Evolutionary conservation across 2,797 vertebrate species (phyloP).

Genomic region (Heteromormyrus szaboi): DNA sequence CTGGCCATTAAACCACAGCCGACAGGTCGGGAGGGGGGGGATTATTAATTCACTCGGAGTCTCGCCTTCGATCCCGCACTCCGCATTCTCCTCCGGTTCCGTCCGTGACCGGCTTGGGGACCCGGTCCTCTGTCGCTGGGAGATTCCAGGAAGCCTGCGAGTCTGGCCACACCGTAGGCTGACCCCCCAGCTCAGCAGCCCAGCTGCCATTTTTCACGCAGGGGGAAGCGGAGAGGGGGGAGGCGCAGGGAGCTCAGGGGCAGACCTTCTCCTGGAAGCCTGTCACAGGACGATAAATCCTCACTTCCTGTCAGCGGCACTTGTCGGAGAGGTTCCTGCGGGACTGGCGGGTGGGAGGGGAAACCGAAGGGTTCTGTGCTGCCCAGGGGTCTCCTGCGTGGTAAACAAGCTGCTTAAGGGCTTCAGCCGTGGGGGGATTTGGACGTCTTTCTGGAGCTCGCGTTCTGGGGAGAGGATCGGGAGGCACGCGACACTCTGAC

Average conservation of each 20-base stretch:
- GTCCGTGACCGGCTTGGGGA: not conserved
- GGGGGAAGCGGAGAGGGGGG: not conserved
- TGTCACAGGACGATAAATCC: conserved; percentile 20
- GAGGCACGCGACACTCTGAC: not conserved
- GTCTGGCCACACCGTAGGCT: not conserved
- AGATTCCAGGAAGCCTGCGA: conserved; percentile 17
- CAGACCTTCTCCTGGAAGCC: conserved; percentile 19
- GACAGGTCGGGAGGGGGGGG: conserved; percentile 30
- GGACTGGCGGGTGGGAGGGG: not conserved
- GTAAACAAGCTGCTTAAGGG: not conserved
- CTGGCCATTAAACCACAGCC: conserved; percentile 41
- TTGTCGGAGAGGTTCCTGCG: not conserved
- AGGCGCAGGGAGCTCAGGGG: not conserved
- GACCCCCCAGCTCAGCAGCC: not conserved
- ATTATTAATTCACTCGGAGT: conserved; percentile 70
- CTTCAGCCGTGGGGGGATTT: conserved; percentile 6
- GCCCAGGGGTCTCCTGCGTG: not conserved
- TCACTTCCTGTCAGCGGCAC: not conserved
- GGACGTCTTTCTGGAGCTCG: conserved; percentile 21
- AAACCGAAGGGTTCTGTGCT: not conserved
- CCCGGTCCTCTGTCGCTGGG: not conserved
- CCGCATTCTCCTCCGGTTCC: conserved; percentile 13
- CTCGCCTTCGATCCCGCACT: conserved; percentile 12
- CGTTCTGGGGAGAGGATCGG: conserved; percentile 2
- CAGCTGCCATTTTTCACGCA: conserved; percentile 8